Conservation (phyloP, 2,888 invertebrate species). For the Slavum lentiscoides region DNA sequence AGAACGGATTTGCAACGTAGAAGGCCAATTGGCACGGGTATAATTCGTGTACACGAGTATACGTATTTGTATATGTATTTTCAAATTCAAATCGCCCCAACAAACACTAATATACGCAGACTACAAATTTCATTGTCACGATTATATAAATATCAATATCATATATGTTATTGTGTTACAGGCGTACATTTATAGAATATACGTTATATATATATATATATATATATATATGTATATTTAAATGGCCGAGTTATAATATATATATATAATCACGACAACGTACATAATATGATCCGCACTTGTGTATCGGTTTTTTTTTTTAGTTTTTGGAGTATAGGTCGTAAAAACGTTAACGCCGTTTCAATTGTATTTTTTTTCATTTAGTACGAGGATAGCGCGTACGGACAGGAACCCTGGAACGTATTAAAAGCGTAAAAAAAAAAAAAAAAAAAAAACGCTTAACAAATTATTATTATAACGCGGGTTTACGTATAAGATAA, state of each 20-base stretch:
- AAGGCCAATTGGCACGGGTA: slow-evolving; percentile 12
- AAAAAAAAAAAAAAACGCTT: slow-evolving; percentile 17
- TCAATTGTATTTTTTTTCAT: slow-evolving; percentile 2
- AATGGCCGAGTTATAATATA: too few relatives aligned
- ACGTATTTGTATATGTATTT: too few relatives aligned
- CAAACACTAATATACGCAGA: background rate
- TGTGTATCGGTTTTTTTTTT: background rate
- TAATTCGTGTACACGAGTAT: background rate
- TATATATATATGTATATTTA: too few relatives aligned
- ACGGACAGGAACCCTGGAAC: too few relatives aligned
- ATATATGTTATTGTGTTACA: too few relatives aligned
- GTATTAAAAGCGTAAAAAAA: background rate
- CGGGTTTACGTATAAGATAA: too few relatives aligned
- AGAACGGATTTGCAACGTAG: background rate
- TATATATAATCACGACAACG: too few relatives aligned
- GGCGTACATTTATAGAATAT: too few relatives aligned
- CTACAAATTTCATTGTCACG: too few relatives aligned
- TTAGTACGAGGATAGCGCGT: too few relatives aligned
- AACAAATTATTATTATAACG: background rate
- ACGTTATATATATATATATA: too few relatives aligned
- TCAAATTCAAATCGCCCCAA: background rate
- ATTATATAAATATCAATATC: too few relatives aligned
- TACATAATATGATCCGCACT: background rate
- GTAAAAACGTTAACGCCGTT: slow-evolving; percentile 22
- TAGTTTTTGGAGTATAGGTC: background rate